These are phyloP conservation scores for Apotomis turbidana DNA, from an alignment of 2,888 invertebrate species.

Conservation along the genomic window DNA sequence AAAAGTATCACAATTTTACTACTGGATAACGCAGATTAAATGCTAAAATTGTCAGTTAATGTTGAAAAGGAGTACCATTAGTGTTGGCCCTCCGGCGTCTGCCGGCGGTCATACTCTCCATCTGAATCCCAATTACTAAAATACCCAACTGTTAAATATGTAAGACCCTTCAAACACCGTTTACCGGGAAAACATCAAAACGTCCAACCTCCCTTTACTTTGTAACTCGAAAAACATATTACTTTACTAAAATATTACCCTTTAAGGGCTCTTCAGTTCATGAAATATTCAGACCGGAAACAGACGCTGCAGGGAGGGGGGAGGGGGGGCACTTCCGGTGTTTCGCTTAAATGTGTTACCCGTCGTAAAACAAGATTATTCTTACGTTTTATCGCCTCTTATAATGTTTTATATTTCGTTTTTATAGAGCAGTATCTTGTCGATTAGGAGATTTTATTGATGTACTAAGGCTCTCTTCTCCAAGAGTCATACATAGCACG, in stretches of 20 bases:
- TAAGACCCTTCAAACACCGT: not conserved
- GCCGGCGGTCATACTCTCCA: too few species aligned
- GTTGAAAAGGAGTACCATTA: too few species aligned
- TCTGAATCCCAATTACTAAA: not conserved
- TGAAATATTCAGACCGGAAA: constrained; percentile 50
- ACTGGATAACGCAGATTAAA: too few species aligned
- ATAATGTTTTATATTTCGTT: constrained; percentile 39
- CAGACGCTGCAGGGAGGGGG: constrained; percentile 31
- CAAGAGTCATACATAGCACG: too few species aligned
- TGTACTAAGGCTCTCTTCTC: not conserved
- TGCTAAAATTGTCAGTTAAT: too few species aligned
- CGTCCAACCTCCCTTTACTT: constrained; percentile 25
- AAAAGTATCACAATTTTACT: too few species aligned
- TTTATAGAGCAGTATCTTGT: constrained; percentile 4
- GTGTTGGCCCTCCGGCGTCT: too few species aligned
- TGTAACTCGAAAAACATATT: constrained; percentile 36
- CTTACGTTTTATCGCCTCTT: constrained; percentile 34
- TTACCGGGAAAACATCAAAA: constrained; percentile 14
- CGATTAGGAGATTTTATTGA: constrained; percentile 14
- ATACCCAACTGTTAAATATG: constrained; percentile 6
- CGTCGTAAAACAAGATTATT: constrained; percentile 28
- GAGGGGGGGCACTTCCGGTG: constrained; percentile 42
- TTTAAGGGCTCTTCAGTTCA: constrained; percentile 37
- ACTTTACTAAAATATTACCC: constrained; percentile 39
- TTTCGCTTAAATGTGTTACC: constrained; percentile 41